Evolutionary conservation across 64 coral and sea anemone species (phyloP), one percentile per base, ranked within the genome.

Genomic region (Dendronephthya gigantea): DNA sequence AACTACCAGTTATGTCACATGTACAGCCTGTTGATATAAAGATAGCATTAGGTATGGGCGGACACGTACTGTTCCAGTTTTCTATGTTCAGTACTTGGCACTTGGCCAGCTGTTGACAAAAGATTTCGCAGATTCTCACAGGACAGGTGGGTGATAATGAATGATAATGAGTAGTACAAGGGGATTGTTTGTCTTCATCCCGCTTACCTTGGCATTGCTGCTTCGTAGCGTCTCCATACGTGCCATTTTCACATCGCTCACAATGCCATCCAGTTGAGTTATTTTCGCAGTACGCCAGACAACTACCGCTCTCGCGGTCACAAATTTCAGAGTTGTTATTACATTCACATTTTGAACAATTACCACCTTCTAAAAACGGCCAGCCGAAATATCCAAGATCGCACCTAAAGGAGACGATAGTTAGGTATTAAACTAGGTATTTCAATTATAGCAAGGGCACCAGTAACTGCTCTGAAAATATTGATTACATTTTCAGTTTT

Each of bases 301-400:
- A 98, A 22, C 88, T 32, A 29, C 95, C 95, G 38, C 91, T 93
- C 82, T 79, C 93, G 33, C 85, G 89, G 40, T 93, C 35, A n/a
- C 95, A 98, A n/a, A 98, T 79, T 56, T 91, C 90, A 5, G 91
- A 93, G 39, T 98, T 98, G 70, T 97, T 98, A 66, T 98, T 98
- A 86, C 95, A 98, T 40, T 90, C 87, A 50, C 95, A 98, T n/a
- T 66, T 39, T 30, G 95, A 93, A 49, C 95, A 98, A 70, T 91
- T 93, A 32, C 95, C 92, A 32, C 87, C 95, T 48, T 86, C 74
- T n/a, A 81, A 40, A 6, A 83, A 22, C 0, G 95, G 95, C 82
- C 87, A 85, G 40, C 95, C 95, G 90, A 98, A 98, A 90, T 87
- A 98, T 40, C 91, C 87, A 29, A 75, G 59, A 19, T 36, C 28